Percentiles rank a stretch among this genome's conserved stretches.
phyloP scores from a whole-genome alignment of 2,113 vertebrate species.

The Rousettus leschenaultii region DNA sequence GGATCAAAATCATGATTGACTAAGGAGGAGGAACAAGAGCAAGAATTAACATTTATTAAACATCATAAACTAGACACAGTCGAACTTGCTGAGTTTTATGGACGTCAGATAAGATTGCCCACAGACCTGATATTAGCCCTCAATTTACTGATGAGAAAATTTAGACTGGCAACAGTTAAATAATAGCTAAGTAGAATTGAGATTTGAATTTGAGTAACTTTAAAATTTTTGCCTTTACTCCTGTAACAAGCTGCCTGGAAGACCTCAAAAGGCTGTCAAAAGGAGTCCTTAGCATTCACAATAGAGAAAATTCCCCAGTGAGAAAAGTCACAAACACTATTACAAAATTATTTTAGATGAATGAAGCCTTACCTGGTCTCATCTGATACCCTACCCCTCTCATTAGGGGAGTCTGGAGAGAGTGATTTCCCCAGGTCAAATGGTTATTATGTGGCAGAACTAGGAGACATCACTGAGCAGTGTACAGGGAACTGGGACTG shows the following conservation, averaged over 20 bases:
- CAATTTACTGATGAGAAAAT: background rate
- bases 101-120: background rate
- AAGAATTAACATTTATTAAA: background rate
- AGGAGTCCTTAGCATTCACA: background rate
- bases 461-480: background rate
- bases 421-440: background rate
- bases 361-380: background rate
- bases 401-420: background rate
- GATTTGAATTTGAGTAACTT: constrained; percentile 11
- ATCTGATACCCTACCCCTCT: background rate
- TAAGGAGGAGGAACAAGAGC: background rate
- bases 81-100: background rate
- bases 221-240: background rate
- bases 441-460: background rate
- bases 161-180: background rate
- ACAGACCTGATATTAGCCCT: background rate
- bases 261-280: background rate
- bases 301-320: background rate
- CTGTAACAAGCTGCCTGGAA: background rate
- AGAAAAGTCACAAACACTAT: background rate
- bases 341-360: constrained; percentile 17
- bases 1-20: background rate
- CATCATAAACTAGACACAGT: background rate
- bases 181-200: background rate
- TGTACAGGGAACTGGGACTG: background rate